Conservation (phyloP, 2,888 invertebrate genomes). For the Uropetala carovei region DNA sequence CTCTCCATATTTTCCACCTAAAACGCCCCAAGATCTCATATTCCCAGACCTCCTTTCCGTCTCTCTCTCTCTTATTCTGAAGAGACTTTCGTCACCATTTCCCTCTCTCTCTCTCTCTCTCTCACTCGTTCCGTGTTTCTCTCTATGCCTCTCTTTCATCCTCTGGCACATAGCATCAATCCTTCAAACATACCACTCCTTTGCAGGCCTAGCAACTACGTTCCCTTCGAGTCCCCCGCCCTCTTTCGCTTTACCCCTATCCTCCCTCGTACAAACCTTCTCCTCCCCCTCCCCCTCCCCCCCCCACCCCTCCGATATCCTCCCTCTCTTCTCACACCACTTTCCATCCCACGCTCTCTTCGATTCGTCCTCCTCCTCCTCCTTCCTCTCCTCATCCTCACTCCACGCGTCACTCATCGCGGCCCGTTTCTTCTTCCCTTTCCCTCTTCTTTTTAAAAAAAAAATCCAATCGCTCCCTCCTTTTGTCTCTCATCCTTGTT, state of each 20-base stretch:
- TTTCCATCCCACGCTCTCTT: background rate
- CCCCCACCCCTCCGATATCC: background rate
- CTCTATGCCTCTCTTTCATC: background rate
- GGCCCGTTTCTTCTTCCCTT: background rate
- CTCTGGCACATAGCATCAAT: constrained; percentile 24
- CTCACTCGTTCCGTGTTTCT: background rate
- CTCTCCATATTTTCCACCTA: constrained; percentile 46
- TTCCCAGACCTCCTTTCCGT: constrained; percentile 34
- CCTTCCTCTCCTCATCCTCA: background rate
- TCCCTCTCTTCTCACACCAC: background rate
- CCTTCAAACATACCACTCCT: constrained; percentile 23
- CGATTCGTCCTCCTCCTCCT: background rate
- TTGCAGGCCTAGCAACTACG: background rate
- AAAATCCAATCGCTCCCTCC: background rate
- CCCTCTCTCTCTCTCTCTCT: background rate
- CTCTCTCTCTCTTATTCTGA: background rate
- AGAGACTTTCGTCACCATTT: constrained; percentile 20
- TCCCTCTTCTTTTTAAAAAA: background rate
- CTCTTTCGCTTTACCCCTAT: background rate
- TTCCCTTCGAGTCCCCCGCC: background rate
- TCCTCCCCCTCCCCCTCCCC: background rate
- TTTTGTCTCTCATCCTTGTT: background rate
- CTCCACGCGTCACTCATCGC: background rate
- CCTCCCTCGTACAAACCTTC: background rate
- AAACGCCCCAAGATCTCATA: constrained; percentile 47